phyloP scores from a whole-genome alignment of 2,113 vertebrate species.

The Beaufortia kweichowensis region DNA sequence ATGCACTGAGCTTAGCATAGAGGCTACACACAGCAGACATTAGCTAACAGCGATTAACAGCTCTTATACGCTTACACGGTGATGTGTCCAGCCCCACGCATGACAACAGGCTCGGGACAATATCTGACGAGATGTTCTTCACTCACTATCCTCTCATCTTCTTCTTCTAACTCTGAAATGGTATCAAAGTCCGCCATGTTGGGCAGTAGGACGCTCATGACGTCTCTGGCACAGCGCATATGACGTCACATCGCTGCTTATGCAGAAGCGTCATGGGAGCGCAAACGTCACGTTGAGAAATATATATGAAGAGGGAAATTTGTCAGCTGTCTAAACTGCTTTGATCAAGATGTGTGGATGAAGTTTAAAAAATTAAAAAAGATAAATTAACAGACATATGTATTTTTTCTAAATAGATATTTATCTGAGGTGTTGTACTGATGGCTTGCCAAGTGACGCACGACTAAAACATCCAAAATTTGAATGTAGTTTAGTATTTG shows the following conservation, averaged over 20 bases:
- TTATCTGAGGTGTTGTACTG: too few relatives aligned
- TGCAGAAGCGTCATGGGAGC: slow-evolving; percentile 34
- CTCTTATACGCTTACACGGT: slow-evolving; percentile 86
- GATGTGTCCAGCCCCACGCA: slow-evolving; percentile 95
- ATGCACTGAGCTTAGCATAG: slow-evolving; percentile 45
- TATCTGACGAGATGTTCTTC: slow-evolving; percentile 86
- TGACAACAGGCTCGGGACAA: slow-evolving; percentile 90
- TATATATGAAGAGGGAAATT: neutral
- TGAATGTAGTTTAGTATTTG: too few relatives aligned
- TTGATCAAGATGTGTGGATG: too few relatives aligned
- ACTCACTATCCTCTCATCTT: slow-evolving; percentile 87
- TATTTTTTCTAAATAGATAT: too few relatives aligned
- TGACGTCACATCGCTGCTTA: slow-evolving; percentile 47
- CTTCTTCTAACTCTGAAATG: slow-evolving; percentile 97
- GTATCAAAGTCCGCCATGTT: slow-evolving; percentile 99
- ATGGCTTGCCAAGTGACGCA: too few relatives aligned
- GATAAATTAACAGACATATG: too few relatives aligned
- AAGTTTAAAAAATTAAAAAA: too few relatives aligned
- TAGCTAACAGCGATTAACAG: slow-evolving; percentile 41
- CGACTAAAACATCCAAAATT: too few relatives aligned
- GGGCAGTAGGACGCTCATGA: slow-evolving; percentile 92
- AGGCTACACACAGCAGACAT: slow-evolving; percentile 41
- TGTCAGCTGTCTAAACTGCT: neutral
- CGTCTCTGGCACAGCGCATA: slow-evolving; percentile 66
- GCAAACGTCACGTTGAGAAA: neutral